These are phyloP conservation scores for Eupithecia insigniata DNA, from an alignment of 2,888 invertebrate genomes.

Conservation along the genomic window DNA sequence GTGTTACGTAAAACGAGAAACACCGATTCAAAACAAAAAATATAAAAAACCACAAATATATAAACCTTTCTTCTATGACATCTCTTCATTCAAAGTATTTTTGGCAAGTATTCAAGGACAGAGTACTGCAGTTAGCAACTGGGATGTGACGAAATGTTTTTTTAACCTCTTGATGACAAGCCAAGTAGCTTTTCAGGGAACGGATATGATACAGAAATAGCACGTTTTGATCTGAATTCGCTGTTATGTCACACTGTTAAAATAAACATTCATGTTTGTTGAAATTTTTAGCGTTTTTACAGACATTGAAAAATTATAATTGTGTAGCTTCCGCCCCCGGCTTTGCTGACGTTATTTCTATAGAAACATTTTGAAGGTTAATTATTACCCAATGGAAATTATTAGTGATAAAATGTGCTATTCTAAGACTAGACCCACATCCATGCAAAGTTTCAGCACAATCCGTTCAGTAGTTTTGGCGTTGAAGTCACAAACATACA, in stretches of 20 bases:
- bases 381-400: too few relatives aligned
- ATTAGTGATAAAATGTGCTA: too few relatives aligned
- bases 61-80: conserved; percentile 35
- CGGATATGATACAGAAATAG: conserved; percentile 27
- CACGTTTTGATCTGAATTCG: conserved; percentile 23
- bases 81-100: conserved; percentile 42
- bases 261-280: conserved; percentile 3
- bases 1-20: neutral
- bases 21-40: neutral
- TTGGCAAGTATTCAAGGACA: conserved; percentile 54
- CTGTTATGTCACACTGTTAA: neutral
- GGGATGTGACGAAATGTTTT: conserved; percentile 17
- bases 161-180: conserved; percentile 29
- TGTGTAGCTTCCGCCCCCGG: too few relatives aligned
- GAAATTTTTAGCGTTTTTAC: neutral
- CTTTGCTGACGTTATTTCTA: too few relatives aligned
- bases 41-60: conserved; percentile 3
- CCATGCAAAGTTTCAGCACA: too few relatives aligned
- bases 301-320: neutral
- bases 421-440: too few relatives aligned
- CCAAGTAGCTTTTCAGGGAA: conserved; percentile 26
- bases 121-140: conserved; percentile 28
- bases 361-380: too few relatives aligned
- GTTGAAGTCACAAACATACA: too few relatives aligned
- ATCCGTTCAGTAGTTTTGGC: too few relatives aligned